These are phyloP conservation scores for Calidris pygmaea DNA, from an alignment of 2,113 vertebrate genomes.

Conservation along the genomic window DNA sequence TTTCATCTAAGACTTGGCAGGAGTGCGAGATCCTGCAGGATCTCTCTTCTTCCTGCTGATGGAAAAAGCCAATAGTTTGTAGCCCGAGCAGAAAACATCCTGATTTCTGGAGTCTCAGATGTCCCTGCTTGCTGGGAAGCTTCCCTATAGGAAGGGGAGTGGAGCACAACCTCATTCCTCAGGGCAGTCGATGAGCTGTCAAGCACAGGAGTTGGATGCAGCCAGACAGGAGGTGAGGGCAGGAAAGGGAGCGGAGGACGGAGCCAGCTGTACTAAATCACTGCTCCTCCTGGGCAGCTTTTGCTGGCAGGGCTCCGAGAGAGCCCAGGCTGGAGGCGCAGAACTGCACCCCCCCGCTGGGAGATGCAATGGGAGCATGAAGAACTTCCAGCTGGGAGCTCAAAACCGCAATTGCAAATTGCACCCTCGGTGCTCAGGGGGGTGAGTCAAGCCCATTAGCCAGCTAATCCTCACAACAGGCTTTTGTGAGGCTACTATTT, in stretches of 20 bases:
- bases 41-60: not conserved
- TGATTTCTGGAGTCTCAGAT: not conserved
- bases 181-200: not conserved
- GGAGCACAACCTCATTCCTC: not conserved
- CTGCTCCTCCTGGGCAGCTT: not conserved
- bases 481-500: conserved; percentile 42
- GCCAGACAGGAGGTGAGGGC: not conserved
- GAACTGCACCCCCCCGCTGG: not conserved
- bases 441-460: conserved; percentile 26
- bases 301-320: not conserved
- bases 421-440: not conserved
- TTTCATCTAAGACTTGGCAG: not conserved
- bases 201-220: not conserved
- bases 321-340: not conserved
- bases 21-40: not conserved
- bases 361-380: not conserved
- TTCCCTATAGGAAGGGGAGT: not conserved
- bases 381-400: conserved; percentile 29
- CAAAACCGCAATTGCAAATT: not conserved
- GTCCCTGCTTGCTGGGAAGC: not conserved
- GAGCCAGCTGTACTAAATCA: conserved; percentile 22
- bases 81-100: not conserved
- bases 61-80: not conserved
- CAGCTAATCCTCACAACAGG: conserved; percentile 52
- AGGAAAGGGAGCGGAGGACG: not conserved